Evolutionary conservation across 1,140 invertebrate genomes (phyloP), one percentile per base, ranked within the genome.

Genomic region (Agrypnia vestita): DNA sequence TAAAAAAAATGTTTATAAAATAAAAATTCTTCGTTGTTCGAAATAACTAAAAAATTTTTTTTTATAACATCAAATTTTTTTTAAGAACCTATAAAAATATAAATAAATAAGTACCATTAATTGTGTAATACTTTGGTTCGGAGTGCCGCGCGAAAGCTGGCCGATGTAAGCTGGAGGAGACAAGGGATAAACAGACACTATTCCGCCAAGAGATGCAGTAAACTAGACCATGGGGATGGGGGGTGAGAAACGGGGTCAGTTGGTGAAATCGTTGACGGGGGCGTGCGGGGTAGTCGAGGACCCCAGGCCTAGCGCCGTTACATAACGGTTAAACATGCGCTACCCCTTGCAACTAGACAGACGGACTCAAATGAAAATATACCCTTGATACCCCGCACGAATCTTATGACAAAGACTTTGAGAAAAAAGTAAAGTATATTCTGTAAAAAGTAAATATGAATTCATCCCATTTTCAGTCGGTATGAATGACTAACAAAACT

Each of bases 241-340:
- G 67, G 35, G 13, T 12, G 46, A 17, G 55, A 74, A 79, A 73
- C 49, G 55, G 56, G 67, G 78, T 79, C 78, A 74, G 17, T 17
- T 69, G 62, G 47, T 35, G 47, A 10, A 12, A 13, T 56, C 67
- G 55, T 56, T 35, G 25, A 3, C n/a, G 35, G 21, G 62, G 46
- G 21, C 15, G 13, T 12, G 71, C 12, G 72, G 59, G 17, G 55
- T n/a, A 21, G 55, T 61, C 17, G 35, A 79, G 76, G 80, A 76
- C 72, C 76, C 74, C 49, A 75, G 74, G 75, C 74, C 79, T 61
- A 72, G 64, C 46, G 76, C 80, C 4, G 80, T 82, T 82, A 82
- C 80, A 76, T 82, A 82, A 82, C 80, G 35, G n/a, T 51, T 12
- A 46, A 74, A 15, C 17, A 67, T 71, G 55, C 47, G 43, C 56